phyloP scores from a whole-genome alignment of 2,797 vertebrate species.

The Austrolebias charrua region DNA sequence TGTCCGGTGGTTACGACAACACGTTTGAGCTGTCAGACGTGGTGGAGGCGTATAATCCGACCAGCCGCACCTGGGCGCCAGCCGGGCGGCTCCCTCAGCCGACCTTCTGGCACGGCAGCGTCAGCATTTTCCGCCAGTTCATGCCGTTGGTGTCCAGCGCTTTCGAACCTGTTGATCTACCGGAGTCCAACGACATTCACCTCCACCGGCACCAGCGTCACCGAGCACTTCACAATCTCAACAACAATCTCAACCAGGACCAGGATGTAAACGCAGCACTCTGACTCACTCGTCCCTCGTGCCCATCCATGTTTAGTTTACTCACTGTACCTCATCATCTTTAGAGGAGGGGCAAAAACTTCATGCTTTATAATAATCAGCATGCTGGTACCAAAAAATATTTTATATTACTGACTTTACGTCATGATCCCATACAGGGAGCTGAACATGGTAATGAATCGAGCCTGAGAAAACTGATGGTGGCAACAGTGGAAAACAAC shows the following conservation, averaged over 20 bases:
- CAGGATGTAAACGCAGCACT: conserved; percentile 76
- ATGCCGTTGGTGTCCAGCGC: conserved; percentile 87
- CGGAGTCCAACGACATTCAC: conserved; percentile 75
- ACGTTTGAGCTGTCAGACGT: conserved; percentile 95
- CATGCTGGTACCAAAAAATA: not conserved
- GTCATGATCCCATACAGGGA: no score
- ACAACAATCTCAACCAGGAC: conserved; percentile 80
- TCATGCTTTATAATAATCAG: not conserved
- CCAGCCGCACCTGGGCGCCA: conserved; percentile 78
- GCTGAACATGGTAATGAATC: not conserved
- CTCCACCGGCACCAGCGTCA: conserved; percentile 81
- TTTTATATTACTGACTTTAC: no score
- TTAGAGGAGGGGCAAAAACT: conserved; percentile 14
- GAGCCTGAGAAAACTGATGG: not conserved
- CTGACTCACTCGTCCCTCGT: conserved; percentile 47
- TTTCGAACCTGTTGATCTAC: conserved; percentile 78
- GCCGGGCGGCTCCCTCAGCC: conserved; percentile 91
- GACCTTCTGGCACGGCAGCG: conserved; percentile 98
- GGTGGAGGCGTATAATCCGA: conserved; percentile 89
- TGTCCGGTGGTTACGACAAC: conserved; percentile 95
- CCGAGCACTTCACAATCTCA: conserved; percentile 76
- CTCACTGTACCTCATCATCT: conserved; percentile 53
- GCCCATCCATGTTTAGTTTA: conserved; percentile 27
- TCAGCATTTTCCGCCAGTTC: conserved; percentile 99
- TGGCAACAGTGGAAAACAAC: not conserved